These are phyloP conservation scores for Amphilophus citrinellus DNA, from an alignment of 2,113 vertebrate species.

Conservation along the genomic window DNA sequence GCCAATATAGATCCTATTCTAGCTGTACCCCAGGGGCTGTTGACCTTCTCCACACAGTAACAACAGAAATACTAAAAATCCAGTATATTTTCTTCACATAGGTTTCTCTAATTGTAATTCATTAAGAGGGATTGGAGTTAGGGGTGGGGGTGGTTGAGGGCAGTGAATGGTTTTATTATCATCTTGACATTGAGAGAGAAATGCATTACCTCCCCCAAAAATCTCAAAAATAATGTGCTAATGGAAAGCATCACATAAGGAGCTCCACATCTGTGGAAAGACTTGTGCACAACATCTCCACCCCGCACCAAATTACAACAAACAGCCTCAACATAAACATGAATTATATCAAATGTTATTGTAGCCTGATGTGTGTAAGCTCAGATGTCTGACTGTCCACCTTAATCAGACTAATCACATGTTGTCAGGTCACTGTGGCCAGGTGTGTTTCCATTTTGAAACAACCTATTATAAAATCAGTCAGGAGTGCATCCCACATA, in stretches of 20 bases:
- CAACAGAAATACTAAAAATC: constrained; percentile 34
- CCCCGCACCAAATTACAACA: neutral
- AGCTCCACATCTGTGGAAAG: neutral
- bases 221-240: neutral
- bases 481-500: neutral
- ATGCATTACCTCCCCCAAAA: neutral
- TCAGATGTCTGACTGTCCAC: neutral
- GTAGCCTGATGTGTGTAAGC: neutral
- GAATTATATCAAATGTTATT: neutral
- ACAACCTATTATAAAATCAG: neutral
- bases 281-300: neutral
- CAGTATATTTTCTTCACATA: neutral
- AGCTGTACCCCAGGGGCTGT: constrained; percentile 41
- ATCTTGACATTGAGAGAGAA: neutral
- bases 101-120: neutral
- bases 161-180: neutral
- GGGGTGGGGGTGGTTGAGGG: fast-evolving
- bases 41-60: constrained; percentile 61
- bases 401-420: neutral
- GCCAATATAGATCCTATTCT: constrained; percentile 40
- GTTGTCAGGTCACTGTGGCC: neutral
- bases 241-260: neutral
- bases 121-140: neutral
- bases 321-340: neutral
- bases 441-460: constrained; percentile 3